Evolutionary conservation across 2,888 invertebrate genomes (phyloP), one percentile per base, ranked within the genome.

Genomic region (Cybosia mesomella): DNA sequence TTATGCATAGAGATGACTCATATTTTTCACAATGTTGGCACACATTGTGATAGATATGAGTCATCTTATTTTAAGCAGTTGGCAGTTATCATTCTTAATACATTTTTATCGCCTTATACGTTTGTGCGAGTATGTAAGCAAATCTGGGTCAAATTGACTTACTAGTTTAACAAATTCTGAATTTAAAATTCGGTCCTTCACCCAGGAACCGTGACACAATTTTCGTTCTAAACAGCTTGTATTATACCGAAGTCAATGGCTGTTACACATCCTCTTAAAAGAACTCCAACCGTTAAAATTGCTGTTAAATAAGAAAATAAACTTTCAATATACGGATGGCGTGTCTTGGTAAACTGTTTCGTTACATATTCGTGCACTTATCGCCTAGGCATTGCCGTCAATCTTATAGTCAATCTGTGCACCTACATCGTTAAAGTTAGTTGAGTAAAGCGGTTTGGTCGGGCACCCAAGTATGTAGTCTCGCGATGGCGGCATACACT

Each of bases 281-380:
- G 66, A 63, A 24, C 58, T 68, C 15, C 70, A 71, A 73, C 79
- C 74, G 80, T 82, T 86, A 81, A 85, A 83, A 78, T 87, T 92
- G 71, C 79, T 77, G 74, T 75, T 82, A 81, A 86, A 88, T 86
- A 87, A 87, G 76, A 85, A 76, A 76, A 80, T 80, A 85, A 77
- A 75, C 79, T 77, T 86, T 84, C 84, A 84, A 88, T 88, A 82
- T 83, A 81, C 76, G 77, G 85, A 81, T 93, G 79, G 93, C 93
- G 93, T 93, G 93, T 87, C 84, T 74, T 74, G 81, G 82, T 85
- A 87, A 91, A 89, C 87, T 86, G 85, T 88, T 90, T 83, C 85
- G 82, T 84, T 84, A 86, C 86, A 87, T 82, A 83, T 85, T 83
- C 83, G 84, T 84, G 84, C 85, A 88, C 85, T 88, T 87, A 88